phyloP scores from a whole-genome alignment of 2,797 vertebrate species.

The Ctenopoma kingsleyae region DNA sequence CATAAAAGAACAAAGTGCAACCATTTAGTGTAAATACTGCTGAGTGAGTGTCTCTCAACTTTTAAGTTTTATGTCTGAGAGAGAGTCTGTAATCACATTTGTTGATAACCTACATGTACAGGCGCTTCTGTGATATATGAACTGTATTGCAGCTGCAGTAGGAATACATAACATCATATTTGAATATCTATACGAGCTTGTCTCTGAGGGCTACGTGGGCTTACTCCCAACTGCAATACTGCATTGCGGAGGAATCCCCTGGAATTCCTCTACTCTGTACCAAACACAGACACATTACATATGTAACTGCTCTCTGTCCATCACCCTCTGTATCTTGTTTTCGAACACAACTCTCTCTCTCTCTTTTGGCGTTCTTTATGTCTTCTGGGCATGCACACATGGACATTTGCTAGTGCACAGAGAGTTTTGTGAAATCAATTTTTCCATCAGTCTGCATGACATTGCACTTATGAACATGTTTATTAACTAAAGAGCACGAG shows the following conservation, averaged over 20 bases:
- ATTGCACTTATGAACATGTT: constrained; percentile 11
- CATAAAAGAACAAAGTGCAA: constrained; percentile 27
- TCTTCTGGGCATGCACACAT: neutral
- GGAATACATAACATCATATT: constrained; percentile 45
- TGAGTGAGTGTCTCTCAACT: constrained; percentile 8
- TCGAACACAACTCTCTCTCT: constrained; percentile 3
- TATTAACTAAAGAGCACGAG: constrained; percentile 7
- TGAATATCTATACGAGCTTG: constrained; percentile 55
- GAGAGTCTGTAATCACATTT: constrained; percentile 18
- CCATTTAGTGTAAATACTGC: constrained; percentile 1
- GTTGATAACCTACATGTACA: neutral
- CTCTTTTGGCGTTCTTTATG: neutral
- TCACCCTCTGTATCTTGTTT: constrained; percentile 18
- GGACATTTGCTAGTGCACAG: constrained; percentile 1
- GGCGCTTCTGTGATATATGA: constrained; percentile 16
- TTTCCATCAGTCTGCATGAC: constrained; percentile 13
- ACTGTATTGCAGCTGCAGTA: constrained; percentile 27
- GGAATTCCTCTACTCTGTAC: constrained; percentile 54
- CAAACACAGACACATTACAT: constrained; percentile 50
- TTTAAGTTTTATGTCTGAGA: neutral
- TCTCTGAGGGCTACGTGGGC: constrained; percentile 33
- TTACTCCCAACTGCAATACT: constrained; percentile 50
- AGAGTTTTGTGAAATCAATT: constrained; percentile 4
- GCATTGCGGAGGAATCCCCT: constrained; percentile 76
- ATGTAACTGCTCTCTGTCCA: constrained; percentile 31